These are phyloP conservation scores for Caenorhabditis zanzibari DNA, from an alignment of 2,888 invertebrate genomes.

Conservation along the genomic window DNA sequence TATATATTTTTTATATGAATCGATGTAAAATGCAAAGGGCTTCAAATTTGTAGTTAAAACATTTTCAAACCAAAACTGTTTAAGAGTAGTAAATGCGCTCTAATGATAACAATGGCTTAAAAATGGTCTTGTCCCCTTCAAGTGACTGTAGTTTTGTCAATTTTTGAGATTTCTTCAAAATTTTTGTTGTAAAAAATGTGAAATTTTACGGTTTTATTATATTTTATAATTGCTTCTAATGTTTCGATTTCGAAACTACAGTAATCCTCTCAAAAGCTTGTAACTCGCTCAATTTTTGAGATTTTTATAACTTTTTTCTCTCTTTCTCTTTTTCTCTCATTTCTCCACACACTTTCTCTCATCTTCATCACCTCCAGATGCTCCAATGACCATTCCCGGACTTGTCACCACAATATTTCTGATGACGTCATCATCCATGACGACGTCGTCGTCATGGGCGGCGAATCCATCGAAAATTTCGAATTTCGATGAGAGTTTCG, in stretches of 20 bases:
- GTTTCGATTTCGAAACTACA: too few relatives aligned
- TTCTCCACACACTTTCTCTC: slow-evolving; percentile 6
- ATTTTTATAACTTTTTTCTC: slow-evolving; percentile 1
- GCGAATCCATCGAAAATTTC: slow-evolving; percentile 23
- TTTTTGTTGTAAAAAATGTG: not conserved
- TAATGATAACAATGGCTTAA: not conserved
- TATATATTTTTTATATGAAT: too few relatives aligned
- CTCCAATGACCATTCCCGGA: slow-evolving; percentile 35
- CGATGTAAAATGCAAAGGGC: too few relatives aligned
- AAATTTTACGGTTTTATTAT: too few relatives aligned
- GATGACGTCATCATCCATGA: slow-evolving; percentile 17
- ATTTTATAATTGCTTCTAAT: too few relatives aligned
- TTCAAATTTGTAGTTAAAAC: too few relatives aligned
- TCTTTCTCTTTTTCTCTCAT: slow-evolving; percentile 26
- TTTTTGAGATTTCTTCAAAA: too few relatives aligned
- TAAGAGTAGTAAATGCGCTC: too few relatives aligned
- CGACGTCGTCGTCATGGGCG: slow-evolving; percentile 14
- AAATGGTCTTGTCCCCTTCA: too few relatives aligned
- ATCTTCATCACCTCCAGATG: slow-evolving; percentile 25
- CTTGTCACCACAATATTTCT: slow-evolving; percentile 9
- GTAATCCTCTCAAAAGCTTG: too few relatives aligned
- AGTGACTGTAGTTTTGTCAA: too few relatives aligned
- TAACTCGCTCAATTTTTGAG: not conserved
- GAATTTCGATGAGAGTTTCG: slow-evolving; percentile 56
- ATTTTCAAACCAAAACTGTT: too few relatives aligned